Percentiles rank a stretch among this genome's conserved stretches.
phyloP scores from a whole-genome alignment of 2,113 vertebrate species.

The Pteropus alecto region DNA sequence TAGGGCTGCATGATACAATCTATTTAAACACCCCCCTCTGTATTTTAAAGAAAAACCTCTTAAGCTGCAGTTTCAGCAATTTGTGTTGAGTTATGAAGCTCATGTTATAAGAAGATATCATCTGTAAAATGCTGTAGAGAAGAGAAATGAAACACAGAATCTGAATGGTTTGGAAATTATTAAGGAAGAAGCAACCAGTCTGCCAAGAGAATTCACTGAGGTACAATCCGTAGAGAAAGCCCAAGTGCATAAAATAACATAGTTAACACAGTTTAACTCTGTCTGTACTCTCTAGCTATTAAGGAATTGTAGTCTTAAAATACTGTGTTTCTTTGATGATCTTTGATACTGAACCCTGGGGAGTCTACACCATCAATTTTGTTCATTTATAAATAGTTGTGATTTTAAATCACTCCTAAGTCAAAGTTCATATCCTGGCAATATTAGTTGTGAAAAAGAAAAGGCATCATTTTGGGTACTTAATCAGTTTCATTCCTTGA shows the following conservation, averaged over 20 bases:
- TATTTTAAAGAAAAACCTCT: constrained; percentile 73
- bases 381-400: background rate
- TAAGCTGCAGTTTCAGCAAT: constrained; percentile 74
- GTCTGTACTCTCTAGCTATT: background rate
- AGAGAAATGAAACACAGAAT: constrained; percentile 36
- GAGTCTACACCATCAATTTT: background rate
- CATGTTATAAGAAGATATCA: constrained; percentile 61
- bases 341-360: background rate
- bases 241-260: constrained; percentile 58
- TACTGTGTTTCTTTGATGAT: background rate
- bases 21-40: constrained; percentile 72
- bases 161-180: constrained; percentile 64
- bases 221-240: background rate
- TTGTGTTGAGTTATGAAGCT: constrained; percentile 73
- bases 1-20: constrained; percentile 50
- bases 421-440: background rate
- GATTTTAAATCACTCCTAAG: background rate
- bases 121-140: constrained; percentile 41
- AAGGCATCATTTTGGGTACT: background rate
- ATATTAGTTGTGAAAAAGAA: background rate
- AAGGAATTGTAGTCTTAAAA: background rate
- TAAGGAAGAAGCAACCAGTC: constrained; percentile 38
- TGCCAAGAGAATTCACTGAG: constrained; percentile 56
- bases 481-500: background rate
- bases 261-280: constrained; percentile 1